Base-by-base conservation (phyloP, 1,140 invertebrate species). In the Scaptomyza montana region DNA sequence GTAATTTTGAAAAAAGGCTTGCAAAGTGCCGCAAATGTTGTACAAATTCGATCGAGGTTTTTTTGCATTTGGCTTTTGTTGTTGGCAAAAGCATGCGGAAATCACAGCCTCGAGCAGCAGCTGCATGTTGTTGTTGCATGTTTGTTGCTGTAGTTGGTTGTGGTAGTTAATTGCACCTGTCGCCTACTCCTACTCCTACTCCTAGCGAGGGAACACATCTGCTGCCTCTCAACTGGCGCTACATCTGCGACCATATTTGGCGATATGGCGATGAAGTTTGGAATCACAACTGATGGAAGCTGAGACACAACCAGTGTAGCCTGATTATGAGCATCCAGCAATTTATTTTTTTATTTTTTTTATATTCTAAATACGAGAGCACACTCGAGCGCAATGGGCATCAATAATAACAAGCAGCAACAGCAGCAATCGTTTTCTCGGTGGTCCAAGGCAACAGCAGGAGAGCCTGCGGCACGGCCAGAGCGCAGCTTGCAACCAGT, bases 341-440 rank as follows among this genome's bases (percentile, higher is more conserved):
- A 85, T 85, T 85, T 16, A 16, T 1, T 16, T 16, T 2, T 25
- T 25, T 25, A 1, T 25, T 25, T 3, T 25, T 16, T 16, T 1
- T 77, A 33, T 36, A 85, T 64, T 7, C 21, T 61, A 56, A 9
- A 54, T 59, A 59, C 59, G 73, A 33, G 30, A 33, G 30, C 30
- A 33, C 76, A 69, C 55, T 71, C 62, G 46, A 75, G 56, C 67
- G 56, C 67, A 33, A 33, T 66, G 57, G 70, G 79, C 82, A 87
- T 87, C 82, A 87, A 81, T 89, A 86, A 86, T 86, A 86, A 86
- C 81, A 87, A 86, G 80, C 77, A 51, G 49, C 49, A 30, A n/a
- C 28, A 53, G 10, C 59, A 63, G 63, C 55, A 67, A 36, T 36
- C 33, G 33, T 36, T 36, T 25, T 36, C 33, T 36, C 33, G 33